Evolutionary conservation across 2,888 invertebrate genomes (phyloP).

Genomic region (Heliconius ismenius): DNA sequence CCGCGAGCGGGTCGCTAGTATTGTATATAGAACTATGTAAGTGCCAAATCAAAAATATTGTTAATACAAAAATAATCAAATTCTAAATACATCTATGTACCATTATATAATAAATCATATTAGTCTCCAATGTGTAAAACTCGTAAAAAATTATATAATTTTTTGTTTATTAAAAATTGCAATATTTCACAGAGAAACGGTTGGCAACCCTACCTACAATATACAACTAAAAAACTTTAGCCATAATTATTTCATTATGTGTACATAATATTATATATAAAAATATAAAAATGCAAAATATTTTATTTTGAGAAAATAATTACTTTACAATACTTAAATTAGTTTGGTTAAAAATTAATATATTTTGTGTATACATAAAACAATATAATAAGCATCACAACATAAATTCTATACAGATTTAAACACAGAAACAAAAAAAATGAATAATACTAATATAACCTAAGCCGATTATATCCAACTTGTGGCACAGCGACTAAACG

Average conservation of each 20-base stretch:
- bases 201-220: background rate
- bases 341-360: background rate
- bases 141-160: no score
- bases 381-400: constrained; percentile 1
- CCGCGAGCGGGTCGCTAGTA: no score
- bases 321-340: background rate
- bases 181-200: background rate
- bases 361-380: background rate
- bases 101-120: no score
- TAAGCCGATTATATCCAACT: background rate
- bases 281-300: constrained; percentile 20
- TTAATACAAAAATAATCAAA: no score
- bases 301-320: background rate
- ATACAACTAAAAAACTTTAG: background rate
- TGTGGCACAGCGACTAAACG: background rate
- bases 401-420: background rate
- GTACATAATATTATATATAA: background rate
- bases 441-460: background rate
- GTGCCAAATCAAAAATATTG: no score
- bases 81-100: no score
- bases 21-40: no score
- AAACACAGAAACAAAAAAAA: background rate
- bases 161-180: background rate
- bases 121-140: no score
- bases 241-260: background rate